Conservation (phyloP, 2,797 vertebrate genomes). For the Anguilla obscura region DNA sequence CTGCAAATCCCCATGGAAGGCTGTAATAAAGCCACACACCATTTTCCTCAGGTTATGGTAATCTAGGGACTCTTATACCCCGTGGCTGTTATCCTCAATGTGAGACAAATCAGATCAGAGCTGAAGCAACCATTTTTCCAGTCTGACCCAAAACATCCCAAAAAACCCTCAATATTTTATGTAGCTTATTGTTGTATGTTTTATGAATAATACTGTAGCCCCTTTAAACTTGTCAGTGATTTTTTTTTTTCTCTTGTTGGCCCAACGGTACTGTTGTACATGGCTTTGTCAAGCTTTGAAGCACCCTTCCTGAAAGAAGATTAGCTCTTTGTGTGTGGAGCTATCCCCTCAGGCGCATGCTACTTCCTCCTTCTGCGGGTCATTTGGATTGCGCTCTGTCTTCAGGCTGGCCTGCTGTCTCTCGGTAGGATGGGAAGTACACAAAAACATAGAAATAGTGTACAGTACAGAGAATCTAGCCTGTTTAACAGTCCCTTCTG, state of each 20-base stretch:
- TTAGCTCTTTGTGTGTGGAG: neutral
- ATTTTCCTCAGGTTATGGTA: neutral
- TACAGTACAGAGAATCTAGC: neutral
- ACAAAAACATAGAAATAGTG: neutral
- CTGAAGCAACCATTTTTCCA: neutral
- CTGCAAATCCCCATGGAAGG: slow-evolving; percentile 6
- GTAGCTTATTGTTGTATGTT: neutral
- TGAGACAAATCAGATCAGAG: neutral
- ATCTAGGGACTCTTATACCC: neutral
- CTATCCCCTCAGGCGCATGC: neutral
- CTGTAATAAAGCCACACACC: neutral
- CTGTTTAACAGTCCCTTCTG: neutral
- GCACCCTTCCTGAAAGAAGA: neutral
- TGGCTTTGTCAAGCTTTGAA: neutral
- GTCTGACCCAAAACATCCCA: neutral
- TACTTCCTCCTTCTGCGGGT: neutral
- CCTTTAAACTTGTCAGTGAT: neutral
- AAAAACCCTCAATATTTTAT: neutral
- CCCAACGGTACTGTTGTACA: neutral
- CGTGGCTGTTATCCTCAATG: neutral
- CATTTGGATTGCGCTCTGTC: neutral
- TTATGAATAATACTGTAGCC: neutral
- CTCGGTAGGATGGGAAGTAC: neutral
- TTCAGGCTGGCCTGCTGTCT: neutral
- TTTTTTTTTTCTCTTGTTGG: too few species aligned